Base-by-base conservation (phyloP, 1,140 invertebrate species). In the Drosophila kikkawai region DNA sequence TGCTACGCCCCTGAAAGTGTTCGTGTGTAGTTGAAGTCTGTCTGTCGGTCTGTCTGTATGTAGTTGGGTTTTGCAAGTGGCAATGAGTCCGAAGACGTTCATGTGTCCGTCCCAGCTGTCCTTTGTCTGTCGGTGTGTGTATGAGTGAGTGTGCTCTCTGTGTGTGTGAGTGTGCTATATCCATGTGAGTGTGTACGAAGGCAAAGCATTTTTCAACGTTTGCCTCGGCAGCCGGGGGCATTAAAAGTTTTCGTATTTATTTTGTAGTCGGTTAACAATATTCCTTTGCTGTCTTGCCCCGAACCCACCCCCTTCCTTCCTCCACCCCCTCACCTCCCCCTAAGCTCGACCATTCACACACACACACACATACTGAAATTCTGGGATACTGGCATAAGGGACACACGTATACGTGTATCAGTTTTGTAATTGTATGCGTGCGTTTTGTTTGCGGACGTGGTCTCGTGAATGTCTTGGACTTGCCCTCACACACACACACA, bases 191-290 rank as follows among this genome's bases (percentile, higher is more conserved):
- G 65, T 70, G 66, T 57, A 56, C 50, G 74, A 79, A 80, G 55
- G 76, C 68, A 75, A 66, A 73, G 79, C 82, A 91, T 91, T 90
- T 90, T 90, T 90, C 85, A 90, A 90, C 82, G 82, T 77, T 81
- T 79, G 82, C 79, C 60, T 70, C 79, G 82, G 81, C 81, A 79
- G 75, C 75, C 61, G 82, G 75, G 79, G 82, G 65, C 86, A 91
- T 91, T 91, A 91, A 91, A 91, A 91, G 87, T 91, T 91, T 91
- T 91, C 91, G 87, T 91, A 91, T 91, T 91, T 91, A 91, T 91
- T 91, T 91, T 91, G 87, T 88, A 90, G 85, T 90, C 85, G 85
- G 85, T 90, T 90, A 91, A 90, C 85, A 90, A 90, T 90, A 90
- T 90, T 90, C 85, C 85, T 81, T 75, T 71, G 57, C 61, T 73